Conservation (phyloP, 2,113 vertebrate genomes). For the Saguinus imperator region DNA sequence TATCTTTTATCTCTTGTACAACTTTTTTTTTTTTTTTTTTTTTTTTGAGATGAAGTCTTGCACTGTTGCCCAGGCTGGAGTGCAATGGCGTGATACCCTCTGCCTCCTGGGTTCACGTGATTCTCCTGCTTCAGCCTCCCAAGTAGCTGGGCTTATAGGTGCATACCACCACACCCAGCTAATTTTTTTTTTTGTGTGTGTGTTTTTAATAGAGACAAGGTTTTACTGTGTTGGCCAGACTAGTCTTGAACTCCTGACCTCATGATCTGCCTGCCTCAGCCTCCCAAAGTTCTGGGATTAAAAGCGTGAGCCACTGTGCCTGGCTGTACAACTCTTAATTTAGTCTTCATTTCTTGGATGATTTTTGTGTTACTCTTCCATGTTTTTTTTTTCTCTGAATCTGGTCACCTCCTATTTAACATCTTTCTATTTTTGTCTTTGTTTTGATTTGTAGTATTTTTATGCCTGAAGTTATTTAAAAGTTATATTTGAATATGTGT, state of each 20-base stretch:
- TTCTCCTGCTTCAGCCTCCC: no score
- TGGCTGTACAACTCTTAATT: background rate
- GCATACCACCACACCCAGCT: no score
- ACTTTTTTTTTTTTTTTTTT: background rate
- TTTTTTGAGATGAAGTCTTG: no score
- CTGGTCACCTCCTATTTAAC: background rate
- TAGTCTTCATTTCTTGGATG: background rate
- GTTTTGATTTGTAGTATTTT: background rate
- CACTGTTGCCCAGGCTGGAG: no score
- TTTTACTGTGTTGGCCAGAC: no score
- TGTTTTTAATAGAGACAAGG: no score
- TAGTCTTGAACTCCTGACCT: no score
- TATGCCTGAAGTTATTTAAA: background rate
- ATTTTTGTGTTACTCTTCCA: background rate
- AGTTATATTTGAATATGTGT: background rate
- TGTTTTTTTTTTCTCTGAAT: background rate
- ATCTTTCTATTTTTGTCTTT: background rate
- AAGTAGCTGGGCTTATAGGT: no score
- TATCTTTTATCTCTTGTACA: background rate
- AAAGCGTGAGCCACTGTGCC: rapidly evolving
- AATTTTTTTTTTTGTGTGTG: no score
- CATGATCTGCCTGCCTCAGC: no score
- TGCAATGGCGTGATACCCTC: no score
- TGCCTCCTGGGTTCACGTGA: rapidly evolving
- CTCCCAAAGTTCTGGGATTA: no score